Conservation (phyloP, 1,140 invertebrate genomes). For the Pogonomyrmex barbatus region DNA sequence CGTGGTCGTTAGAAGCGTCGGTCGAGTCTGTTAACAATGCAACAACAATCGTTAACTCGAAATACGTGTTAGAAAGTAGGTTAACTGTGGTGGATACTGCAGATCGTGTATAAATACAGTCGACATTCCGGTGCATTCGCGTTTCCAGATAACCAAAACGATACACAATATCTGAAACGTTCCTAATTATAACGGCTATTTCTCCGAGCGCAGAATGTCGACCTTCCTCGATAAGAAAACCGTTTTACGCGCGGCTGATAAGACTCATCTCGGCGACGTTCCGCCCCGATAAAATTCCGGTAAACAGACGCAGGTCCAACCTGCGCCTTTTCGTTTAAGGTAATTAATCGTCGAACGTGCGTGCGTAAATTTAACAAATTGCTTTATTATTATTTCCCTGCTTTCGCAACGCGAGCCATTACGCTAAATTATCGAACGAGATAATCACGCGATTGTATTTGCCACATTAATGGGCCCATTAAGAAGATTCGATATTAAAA, state of each 20-base stretch:
- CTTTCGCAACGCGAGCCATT: not conserved
- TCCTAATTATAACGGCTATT: slow-evolving; percentile 47
- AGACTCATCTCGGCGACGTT: slow-evolving; percentile 2
- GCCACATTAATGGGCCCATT: slow-evolving; percentile 36
- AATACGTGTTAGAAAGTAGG: slow-evolving; percentile 56
- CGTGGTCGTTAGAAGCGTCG: slow-evolving; percentile 7
- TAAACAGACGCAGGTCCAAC: not conserved
- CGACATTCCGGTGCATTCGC: slow-evolving; percentile 33
- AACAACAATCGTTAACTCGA: slow-evolving; percentile 58
- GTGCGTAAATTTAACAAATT: slow-evolving; percentile 10
- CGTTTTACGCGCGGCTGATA: slow-evolving; percentile 44
- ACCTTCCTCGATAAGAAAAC: slow-evolving; percentile 43
- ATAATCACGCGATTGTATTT: slow-evolving; percentile 37
- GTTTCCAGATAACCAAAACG: slow-evolving; percentile 47
- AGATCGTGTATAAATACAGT: not conserved
- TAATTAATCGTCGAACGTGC: not conserved
- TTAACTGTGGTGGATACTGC: slow-evolving; percentile 58
- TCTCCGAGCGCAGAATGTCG: not conserved
- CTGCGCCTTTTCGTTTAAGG: not conserved
- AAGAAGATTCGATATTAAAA: slow-evolving; percentile 54
- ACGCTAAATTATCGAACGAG: slow-evolving; percentile 28
- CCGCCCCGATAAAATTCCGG: slow-evolving; percentile 14
- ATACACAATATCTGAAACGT: slow-evolving; percentile 38
- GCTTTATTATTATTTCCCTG: not conserved
- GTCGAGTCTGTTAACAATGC: slow-evolving; percentile 49